Conservation (phyloP, 2,797 vertebrate species). For the Cryptoblepharus egeriae region DNA sequence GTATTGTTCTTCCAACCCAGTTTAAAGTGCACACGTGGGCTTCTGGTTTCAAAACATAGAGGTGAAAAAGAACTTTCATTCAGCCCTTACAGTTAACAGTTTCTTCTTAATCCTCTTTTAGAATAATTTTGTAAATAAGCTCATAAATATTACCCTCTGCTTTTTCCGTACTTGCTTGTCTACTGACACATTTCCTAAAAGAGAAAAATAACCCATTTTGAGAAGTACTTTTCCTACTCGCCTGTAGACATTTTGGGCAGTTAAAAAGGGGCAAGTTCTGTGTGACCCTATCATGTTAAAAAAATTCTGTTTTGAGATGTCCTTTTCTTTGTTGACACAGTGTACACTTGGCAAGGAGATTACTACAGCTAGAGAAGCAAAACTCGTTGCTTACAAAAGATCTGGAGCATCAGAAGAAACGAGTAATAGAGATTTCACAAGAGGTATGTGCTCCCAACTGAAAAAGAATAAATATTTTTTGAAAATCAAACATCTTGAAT, state of each 20-base stretch:
- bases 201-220: background rate
- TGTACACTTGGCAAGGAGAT: slow-evolving; percentile 95
- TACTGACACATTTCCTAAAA: background rate
- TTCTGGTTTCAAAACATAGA: background rate
- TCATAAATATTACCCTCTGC: background rate
- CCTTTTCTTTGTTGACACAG: slow-evolving; percentile 77
- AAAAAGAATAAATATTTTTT: slow-evolving; percentile 43
- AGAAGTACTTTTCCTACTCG: background rate
- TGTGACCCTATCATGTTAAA: slow-evolving; percentile 53
- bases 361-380: slow-evolving; percentile 94
- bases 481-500: slow-evolving; percentile 41
- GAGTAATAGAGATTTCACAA: slow-evolving; percentile 84
- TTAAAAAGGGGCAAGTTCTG: slow-evolving; percentile 43
- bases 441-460: slow-evolving; percentile 82
- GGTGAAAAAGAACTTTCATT: background rate
- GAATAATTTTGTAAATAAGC: background rate
- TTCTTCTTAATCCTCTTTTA: background rate
- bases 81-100: background rate
- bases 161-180: background rate
- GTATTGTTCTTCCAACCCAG: slow-evolving; percentile 43
- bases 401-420: slow-evolving; percentile 85
- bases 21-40: slow-evolving; percentile 34
- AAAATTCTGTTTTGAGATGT: slow-evolving; percentile 53
- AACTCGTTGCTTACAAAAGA: slow-evolving; percentile 92
- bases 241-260: background rate